Conservation (phyloP, 2,113 vertebrate genomes). For the Eptesicus fuscus region DNA sequence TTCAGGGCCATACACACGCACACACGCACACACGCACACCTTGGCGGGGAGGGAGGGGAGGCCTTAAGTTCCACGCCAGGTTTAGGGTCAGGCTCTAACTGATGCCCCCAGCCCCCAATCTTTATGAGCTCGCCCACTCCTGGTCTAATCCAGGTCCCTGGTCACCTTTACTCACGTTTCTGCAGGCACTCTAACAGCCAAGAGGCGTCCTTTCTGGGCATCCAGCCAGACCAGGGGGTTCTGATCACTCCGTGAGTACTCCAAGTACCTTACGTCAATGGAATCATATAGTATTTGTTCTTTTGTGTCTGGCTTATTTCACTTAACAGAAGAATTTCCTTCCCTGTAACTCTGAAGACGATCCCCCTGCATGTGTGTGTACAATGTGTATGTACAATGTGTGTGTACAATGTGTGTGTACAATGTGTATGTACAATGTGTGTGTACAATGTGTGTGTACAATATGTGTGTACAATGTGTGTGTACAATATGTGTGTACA, state of each 20-base stretch:
- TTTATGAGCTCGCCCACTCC: fast-evolving
- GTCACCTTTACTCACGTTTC: neutral
- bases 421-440: no score
- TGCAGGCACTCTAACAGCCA: neutral
- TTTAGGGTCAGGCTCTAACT: neutral
- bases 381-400: fast-evolving
- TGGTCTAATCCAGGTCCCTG: neutral
- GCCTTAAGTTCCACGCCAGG: neutral
- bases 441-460: fast-evolving
- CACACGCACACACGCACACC: neutral
- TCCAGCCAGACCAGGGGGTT: no score
- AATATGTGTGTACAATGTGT: no score
- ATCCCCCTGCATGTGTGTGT: fast-evolving
- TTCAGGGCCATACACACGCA: neutral
- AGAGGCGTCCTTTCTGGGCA: neutral
- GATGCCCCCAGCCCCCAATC: fast-evolving
- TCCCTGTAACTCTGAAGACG: neutral
- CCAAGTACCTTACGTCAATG: no score
- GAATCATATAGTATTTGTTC: no score
- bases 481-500: no score
- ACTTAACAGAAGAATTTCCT: no score
- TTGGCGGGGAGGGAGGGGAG: neutral
- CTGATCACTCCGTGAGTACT: neutral
- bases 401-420: fast-evolving
- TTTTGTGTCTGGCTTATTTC: neutral